Evolutionary conservation across 2,113 vertebrate species (phyloP).

Genomic region (Halichoeres trimaculatus): DNA sequence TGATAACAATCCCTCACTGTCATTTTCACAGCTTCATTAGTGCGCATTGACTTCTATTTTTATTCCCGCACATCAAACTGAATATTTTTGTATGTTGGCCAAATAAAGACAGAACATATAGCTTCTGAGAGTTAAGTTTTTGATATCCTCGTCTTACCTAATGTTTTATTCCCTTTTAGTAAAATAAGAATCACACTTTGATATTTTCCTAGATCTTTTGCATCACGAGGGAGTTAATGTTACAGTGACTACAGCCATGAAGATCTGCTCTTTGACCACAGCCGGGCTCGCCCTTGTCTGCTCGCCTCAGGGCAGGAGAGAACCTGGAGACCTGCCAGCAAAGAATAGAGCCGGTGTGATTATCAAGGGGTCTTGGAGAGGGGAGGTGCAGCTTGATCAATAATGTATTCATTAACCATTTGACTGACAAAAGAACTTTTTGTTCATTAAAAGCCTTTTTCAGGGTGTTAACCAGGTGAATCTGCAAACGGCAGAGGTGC

Average conservation of each 20-base stretch:
- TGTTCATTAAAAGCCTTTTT: slow-evolving; percentile 64
- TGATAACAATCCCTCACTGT: slow-evolving; percentile 66
- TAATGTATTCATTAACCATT: slow-evolving; percentile 79
- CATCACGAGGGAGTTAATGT: slow-evolving; percentile 38
- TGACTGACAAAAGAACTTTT: slow-evolving; percentile 59
- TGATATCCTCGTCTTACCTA: slow-evolving; percentile 40
- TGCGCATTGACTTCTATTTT: slow-evolving; percentile 68
- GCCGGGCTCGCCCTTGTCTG: slow-evolving; percentile 58
- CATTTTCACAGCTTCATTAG: slow-evolving; percentile 66
- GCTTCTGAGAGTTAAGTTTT: slow-evolving; percentile 47
- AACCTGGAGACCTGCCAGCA: slow-evolving; percentile 64
- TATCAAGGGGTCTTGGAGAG: slow-evolving; percentile 60
- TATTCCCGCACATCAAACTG: slow-evolving; percentile 66
- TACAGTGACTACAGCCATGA: slow-evolving; percentile 43
- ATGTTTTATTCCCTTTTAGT: slow-evolving; percentile 75
- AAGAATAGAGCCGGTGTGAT: slow-evolving; percentile 70
- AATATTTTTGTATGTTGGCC: slow-evolving; percentile 65
- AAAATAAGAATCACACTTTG: slow-evolving; percentile 42
- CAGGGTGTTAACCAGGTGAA: slow-evolving; percentile 45
- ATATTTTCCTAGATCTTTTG: slow-evolving; percentile 55
- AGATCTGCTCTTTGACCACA: slow-evolving; percentile 61
- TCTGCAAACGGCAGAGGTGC: slow-evolving; percentile 11
- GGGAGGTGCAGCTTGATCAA: slow-evolving; percentile 74
- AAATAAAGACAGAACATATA: slow-evolving; percentile 62
- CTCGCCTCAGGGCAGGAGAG: slow-evolving; percentile 58